Evolutionary conservation across 2,797 vertebrate species (phyloP).

Genomic region (Pogoniulus pusillus): DNA sequence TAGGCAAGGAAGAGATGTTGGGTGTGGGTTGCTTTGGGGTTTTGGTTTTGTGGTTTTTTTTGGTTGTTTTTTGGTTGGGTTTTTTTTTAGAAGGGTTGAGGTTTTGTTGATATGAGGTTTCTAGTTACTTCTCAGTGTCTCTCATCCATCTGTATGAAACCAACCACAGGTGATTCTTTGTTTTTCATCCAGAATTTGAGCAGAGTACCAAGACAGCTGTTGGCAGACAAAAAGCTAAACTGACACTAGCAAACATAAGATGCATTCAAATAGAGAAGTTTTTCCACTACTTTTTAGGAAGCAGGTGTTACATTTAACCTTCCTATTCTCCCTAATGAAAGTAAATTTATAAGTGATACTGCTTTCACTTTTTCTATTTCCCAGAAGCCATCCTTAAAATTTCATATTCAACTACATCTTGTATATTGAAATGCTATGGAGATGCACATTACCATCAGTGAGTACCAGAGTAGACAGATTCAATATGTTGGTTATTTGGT

Average conservation of each 20-base stretch:
- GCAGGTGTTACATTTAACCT: neutral
- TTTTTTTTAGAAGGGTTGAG: accelerated
- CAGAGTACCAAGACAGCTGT: neutral
- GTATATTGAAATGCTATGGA: neutral
- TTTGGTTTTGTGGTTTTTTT: neutral
- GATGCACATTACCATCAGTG: neutral
- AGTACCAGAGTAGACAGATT: neutral
- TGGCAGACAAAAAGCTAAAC: neutral
- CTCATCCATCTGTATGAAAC: neutral
- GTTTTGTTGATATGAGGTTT: neutral
- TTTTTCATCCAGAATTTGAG: neutral
- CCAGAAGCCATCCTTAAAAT: neutral
- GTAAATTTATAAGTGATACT: neutral
- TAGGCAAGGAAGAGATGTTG: neutral
- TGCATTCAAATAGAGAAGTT: neutral
- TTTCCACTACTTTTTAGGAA: neutral
- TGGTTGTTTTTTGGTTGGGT: neutral
- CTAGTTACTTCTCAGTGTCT: neutral
- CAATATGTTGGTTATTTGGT: neutral
- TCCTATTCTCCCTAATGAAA: neutral
- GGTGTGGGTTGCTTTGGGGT: neutral
- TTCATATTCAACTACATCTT: neutral
- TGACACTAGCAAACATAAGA: neutral
- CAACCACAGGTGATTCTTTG: neutral
- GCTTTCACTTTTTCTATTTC: neutral